phyloP scores from a whole-genome alignment of 2,113 vertebrate species.

The Etheostoma cragini region DNA sequence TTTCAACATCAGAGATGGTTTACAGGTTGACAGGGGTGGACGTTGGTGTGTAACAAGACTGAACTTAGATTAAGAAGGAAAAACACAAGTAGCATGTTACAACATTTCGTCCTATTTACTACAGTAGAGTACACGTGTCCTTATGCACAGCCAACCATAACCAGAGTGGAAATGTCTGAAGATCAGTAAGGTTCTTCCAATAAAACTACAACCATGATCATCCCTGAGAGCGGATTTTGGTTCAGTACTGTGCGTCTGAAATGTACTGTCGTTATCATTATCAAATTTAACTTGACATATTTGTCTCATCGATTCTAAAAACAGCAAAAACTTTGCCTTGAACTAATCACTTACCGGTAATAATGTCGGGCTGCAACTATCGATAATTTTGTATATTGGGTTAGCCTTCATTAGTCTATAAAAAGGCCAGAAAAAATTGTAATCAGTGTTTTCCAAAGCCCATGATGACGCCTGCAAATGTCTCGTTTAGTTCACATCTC shows the following conservation, averaged over 20 bases:
- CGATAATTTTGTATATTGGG: too few relatives aligned
- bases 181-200: conserved; percentile 48
- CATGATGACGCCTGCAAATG: too few relatives aligned
- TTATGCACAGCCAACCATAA: conserved; percentile 61
- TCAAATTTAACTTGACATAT: conserved; percentile 42
- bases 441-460: too few relatives aligned
- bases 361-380: too few relatives aligned
- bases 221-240: conserved; percentile 86
- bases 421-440: too few relatives aligned
- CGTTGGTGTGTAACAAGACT: conserved; percentile 44
- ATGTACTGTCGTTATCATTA: conserved; percentile 39
- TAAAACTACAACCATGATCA: conserved; percentile 69
- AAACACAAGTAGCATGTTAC: conserved; percentile 51
- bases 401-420: too few relatives aligned
- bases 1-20: conserved; percentile 44
- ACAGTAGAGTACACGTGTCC: conserved; percentile 76
- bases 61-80: conserved; percentile 21
- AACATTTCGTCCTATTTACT: conserved; percentile 68
- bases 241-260: conserved; percentile 79
- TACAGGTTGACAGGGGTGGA: conserved; percentile 25
- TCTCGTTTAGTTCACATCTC: too few relatives aligned
- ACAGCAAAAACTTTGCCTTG: conserved; percentile 27
- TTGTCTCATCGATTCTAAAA: conserved; percentile 13
- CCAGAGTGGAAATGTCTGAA: conserved; percentile 54
- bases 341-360: conserved; percentile 11